A percentile compares a stretch with the other conserved stretches of the same genome.
Evolutionary conservation across 2,888 invertebrate species (phyloP).

Genomic region (Agriotes lineatus): DNA sequence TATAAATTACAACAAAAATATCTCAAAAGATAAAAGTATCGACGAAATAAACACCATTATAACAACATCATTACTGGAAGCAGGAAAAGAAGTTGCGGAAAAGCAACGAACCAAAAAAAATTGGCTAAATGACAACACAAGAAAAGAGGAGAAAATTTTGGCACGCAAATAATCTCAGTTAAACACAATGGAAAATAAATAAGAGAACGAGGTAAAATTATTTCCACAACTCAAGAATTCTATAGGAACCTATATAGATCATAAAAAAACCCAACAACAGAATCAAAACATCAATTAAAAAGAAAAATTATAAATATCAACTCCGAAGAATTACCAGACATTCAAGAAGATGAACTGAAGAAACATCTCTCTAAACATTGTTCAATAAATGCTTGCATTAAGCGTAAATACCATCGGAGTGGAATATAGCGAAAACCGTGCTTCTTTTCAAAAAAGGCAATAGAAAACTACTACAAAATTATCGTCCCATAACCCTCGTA

Average conservation of each 20-base stretch:
- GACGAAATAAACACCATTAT: too few relatives aligned
- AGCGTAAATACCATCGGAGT: conserved; percentile 17
- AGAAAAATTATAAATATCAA: not conserved
- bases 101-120: too few relatives aligned
- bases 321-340: conserved; percentile 4
- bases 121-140: too few relatives aligned
- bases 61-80: too few relatives aligned
- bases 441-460: conserved; percentile 3
- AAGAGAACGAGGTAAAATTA: too few relatives aligned
- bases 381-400: conserved; percentile 11
- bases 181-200: too few relatives aligned
- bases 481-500: conserved; percentile 5
- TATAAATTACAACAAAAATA: too few relatives aligned
- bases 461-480: not conserved
- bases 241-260: not conserved
- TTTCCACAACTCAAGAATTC: not conserved
- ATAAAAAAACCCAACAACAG: not conserved
- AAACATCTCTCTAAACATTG: not conserved
- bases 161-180: too few relatives aligned
- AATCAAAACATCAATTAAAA: not conserved
- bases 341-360: conserved; percentile 12
- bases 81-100: too few relatives aligned
- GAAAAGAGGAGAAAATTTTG: too few relatives aligned
- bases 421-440: not conserved
- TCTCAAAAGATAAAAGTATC: too few relatives aligned